These are phyloP conservation scores for Umimayanthus kanabou DNA, from an alignment of 92 coral and sea anemone species.

Conservation along the genomic window DNA sequence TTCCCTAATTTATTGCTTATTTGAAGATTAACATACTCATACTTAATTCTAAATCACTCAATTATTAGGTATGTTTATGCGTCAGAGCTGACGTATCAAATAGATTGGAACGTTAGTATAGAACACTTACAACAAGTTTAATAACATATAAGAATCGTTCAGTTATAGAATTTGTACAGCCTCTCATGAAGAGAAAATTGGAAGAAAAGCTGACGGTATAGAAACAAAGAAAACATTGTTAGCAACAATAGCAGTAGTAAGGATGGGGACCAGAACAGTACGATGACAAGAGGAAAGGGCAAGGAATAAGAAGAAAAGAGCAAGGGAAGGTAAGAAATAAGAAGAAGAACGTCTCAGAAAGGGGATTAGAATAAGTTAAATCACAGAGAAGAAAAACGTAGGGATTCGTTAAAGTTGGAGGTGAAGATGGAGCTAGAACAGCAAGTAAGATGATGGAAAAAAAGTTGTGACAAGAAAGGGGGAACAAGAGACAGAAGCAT, in stretches of 20 bases:
- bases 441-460: slow-evolving; percentile 32
- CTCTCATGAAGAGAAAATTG: not conserved
- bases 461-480: not conserved
- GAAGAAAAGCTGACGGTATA: too few relatives aligned
- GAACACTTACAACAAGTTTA: not conserved
- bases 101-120: not conserved
- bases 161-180: not conserved
- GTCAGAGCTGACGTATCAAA: not conserved
- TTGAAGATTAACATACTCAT: not conserved
- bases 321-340: too few relatives aligned
- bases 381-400: too few relatives aligned
- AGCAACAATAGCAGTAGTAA: too few relatives aligned
- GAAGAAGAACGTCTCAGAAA: too few relatives aligned
- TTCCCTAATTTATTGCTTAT: not conserved
- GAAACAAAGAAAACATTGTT: too few relatives aligned
- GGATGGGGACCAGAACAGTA: not conserved
- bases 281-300: too few relatives aligned
- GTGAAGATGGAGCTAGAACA: not conserved
- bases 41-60: too few relatives aligned
- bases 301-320: too few relatives aligned
- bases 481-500: too few relatives aligned
- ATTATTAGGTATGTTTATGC: not conserved
- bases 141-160: not conserved
- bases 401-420: too few relatives aligned
- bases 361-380: too few relatives aligned